A percentile compares a stretch with the other conserved stretches of the same genome.
Evolutionary conservation across 2,888 invertebrate genomes (phyloP).

Genomic region (Halictus quadricinctus): DNA sequence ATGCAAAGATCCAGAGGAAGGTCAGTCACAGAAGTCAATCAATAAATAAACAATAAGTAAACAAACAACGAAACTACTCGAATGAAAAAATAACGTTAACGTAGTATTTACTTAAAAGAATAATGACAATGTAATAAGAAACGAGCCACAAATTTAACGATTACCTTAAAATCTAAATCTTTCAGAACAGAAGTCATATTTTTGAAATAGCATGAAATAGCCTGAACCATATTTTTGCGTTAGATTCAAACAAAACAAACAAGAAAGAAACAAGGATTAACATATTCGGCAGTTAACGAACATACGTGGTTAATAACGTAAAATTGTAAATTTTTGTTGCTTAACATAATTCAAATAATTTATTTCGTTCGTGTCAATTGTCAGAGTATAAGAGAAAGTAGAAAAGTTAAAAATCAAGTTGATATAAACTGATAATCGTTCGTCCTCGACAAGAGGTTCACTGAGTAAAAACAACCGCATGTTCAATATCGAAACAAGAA

Average conservation of each 20-base stretch:
- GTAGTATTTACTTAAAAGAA: background rate
- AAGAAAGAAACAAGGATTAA: background rate
- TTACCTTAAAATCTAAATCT: slow-evolving; percentile 1
- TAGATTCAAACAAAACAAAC: background rate
- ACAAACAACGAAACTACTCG: background rate
- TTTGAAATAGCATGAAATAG: background rate
- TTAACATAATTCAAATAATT: background rate
- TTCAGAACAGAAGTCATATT: background rate
- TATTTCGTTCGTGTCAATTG: too few relatives aligned
- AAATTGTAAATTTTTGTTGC: slow-evolving; percentile 1
- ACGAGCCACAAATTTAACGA: background rate
- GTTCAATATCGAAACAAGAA: background rate
- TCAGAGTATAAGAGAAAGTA: background rate
- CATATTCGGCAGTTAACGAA: background rate
- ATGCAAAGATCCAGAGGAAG: slow-evolving; percentile 12
- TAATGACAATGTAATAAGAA: background rate
- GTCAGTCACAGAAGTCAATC: slow-evolving; percentile 1
- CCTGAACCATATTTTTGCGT: background rate
- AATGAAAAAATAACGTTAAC: background rate
- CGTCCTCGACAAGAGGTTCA: background rate
- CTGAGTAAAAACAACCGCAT: background rate
- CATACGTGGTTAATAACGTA: background rate
- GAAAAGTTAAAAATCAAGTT: background rate
- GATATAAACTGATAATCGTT: background rate
- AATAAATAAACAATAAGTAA: slow-evolving; percentile 14